Percentiles rank a stretch among this genome's conserved stretches.
These are phyloP conservation scores for Blastobasis adustella DNA, from an alignment of 2,888 invertebrate genomes.

Conservation along the genomic window DNA sequence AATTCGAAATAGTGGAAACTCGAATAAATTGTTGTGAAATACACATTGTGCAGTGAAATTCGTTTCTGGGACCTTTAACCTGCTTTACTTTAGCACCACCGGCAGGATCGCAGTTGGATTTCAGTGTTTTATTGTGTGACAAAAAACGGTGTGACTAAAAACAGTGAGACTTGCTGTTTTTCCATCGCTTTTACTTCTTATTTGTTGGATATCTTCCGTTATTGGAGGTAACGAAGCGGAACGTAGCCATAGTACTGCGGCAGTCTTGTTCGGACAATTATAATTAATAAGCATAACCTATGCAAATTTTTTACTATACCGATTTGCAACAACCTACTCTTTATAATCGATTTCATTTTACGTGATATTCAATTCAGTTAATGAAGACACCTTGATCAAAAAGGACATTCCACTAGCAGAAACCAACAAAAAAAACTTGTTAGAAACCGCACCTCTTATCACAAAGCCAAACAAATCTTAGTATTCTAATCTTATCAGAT, in stretches of 20 bases:
- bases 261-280: constrained; percentile 25
- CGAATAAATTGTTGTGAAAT: constrained; percentile 27
- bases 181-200: constrained; percentile 45
- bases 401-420: background rate
- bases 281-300: background rate
- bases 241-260: constrained; percentile 37
- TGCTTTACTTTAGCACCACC: constrained; percentile 15
- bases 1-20: constrained; percentile 29
- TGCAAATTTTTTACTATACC: background rate
- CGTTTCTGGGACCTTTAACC: constrained; percentile 17
- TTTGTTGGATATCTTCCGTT: constrained; percentile 43
- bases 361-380: too few relatives aligned
- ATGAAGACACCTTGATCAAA: too few relatives aligned
- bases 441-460: background rate
- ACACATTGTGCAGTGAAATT: constrained; percentile 15
- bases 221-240: constrained; percentile 49
- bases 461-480: background rate
- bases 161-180: constrained; percentile 35
- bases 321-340: background rate
- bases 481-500: constrained; percentile 16
- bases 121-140: constrained; percentile 26
- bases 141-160: constrained; percentile 24
- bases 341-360: background rate
- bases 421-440: background rate
- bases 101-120: constrained; percentile 23